Evolutionary conservation across 2,797 vertebrate genomes (phyloP).

Genomic region (Lutjanus campechanus): DNA sequence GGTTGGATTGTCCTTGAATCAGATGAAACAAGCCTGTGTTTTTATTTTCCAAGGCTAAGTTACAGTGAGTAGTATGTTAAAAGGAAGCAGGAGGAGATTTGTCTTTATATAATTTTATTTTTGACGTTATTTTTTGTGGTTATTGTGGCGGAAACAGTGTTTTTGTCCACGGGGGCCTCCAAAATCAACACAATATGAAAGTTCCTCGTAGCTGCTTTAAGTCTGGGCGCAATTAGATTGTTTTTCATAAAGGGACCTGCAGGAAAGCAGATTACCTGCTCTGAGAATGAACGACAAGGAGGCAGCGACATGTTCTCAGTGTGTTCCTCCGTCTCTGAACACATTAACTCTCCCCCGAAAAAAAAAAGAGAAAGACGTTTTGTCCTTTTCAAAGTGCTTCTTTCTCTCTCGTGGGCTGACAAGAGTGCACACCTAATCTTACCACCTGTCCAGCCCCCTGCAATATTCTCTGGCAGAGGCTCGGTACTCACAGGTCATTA

Average conservation of each 20-base stretch:
- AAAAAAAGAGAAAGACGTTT: conserved; percentile 38
- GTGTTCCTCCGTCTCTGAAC: conserved; percentile 37
- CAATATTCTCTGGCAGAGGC: conserved; percentile 55
- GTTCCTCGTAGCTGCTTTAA: not conserved
- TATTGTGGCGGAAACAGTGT: too few relatives aligned
- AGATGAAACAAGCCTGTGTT: too few relatives aligned
- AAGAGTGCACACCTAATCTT: conserved; percentile 71
- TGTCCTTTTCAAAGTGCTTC: conserved; percentile 54
- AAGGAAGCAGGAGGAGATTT: too few relatives aligned
- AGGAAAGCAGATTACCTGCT: conserved; percentile 36
- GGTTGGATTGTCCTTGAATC: too few relatives aligned
- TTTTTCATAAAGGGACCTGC: conserved; percentile 22
- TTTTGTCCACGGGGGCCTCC: too few relatives aligned
- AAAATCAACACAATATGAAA: too few relatives aligned
- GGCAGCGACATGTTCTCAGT: conserved; percentile 15
- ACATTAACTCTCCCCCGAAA: conserved; percentile 8
- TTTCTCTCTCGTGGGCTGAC: conserved; percentile 62
- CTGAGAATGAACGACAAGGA: conserved; percentile 24
- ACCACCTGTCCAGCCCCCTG: conserved; percentile 62
- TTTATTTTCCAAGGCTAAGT: too few relatives aligned
- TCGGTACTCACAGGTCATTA: conserved; percentile 89
- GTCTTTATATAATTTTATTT: too few relatives aligned
- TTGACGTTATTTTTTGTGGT: too few relatives aligned
- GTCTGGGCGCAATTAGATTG: conserved; percentile 12
- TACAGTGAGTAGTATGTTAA: too few relatives aligned